Evolutionary conservation across 2,888 invertebrate species (phyloP), one percentile per base, ranked within the genome.

Genomic region (Archaeoteleia sp.): DNA sequence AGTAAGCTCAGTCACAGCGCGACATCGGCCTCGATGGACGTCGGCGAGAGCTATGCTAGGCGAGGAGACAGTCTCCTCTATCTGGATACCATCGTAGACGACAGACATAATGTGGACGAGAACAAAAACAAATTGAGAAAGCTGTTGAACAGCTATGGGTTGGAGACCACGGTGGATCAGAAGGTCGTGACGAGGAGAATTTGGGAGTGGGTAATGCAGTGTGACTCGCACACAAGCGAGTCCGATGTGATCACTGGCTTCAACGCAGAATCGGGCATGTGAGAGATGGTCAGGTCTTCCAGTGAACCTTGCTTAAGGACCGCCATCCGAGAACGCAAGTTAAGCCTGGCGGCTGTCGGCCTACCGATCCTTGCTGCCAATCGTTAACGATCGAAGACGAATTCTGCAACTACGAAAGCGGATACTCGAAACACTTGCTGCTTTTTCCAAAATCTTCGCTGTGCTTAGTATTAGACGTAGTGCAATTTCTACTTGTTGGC

Each of bases 141-240:
- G 48, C 82, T 89, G 69, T 86, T 89, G 75, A 88, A 88, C 73
- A 88, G 87, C 69, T 89, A 89, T 74, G 91, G 91, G 0, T 86
- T 91, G 37, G 91, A 91, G 72, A 89, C 89, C 1, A 88, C 89
- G 1, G 87, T 91, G 8, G 91, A 91, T 77, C 89, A 90, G 76
- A 87, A 87, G 27, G 87, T 88, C 15, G 87, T 90, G 65, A 88
- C 90, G 30, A 87, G 88, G 60, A 85, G 91, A 48, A 89, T 91
- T 58, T 88, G 90, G 83, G 91, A 91, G 65, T 91, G 91, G 91
- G 86, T 90, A n/a, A 86, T 88, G 73, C 87, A 88, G 29, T 89
- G 89, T 72, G 89, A 89, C 10, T 82, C 84, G 2, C 81, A 77
- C 43, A 35, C 81, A 10, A 80, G 73, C 0, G 83, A 83, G 27